A percentile compares a stretch with the other conserved stretches of the same genome.
Evolutionary conservation across 2,797 vertebrate species (phyloP).

Genomic region (Chelmon rostratus): DNA sequence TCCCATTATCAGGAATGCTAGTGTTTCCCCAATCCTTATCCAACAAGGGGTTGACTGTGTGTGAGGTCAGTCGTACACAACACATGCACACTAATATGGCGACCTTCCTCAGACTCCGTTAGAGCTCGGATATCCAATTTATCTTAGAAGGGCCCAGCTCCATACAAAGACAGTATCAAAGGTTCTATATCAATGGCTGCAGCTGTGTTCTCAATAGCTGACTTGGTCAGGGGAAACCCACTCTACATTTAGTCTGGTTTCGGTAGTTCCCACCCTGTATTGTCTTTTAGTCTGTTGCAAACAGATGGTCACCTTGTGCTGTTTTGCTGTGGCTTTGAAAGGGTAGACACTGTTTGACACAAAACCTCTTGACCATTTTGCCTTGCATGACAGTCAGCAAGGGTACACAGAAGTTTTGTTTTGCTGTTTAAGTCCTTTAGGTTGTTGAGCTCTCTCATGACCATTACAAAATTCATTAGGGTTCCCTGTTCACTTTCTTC

Average conservation of each 20-base stretch:
- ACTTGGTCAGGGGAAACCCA: conserved; percentile 44
- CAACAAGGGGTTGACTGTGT: conserved; percentile 49
- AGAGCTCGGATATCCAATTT: conserved; percentile 57
- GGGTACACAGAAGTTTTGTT: not conserved
- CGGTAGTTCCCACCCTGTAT: conserved; percentile 58
- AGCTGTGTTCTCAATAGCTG: conserved; percentile 52
- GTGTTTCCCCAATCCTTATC: conserved; percentile 27
- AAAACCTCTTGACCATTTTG: conserved; percentile 20
- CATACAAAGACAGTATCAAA: conserved; percentile 55
- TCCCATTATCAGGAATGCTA: conserved; percentile 30
- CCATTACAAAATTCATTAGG: not conserved
- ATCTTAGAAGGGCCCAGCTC: conserved; percentile 48
- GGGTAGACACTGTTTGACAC: not conserved
- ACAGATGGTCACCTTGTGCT: conserved; percentile 49
- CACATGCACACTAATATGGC: conserved; percentile 20
- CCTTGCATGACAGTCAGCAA: not conserved
- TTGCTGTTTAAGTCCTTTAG: not conserved
- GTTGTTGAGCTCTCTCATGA: conserved; percentile 3
- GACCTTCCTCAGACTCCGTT: conserved; percentile 39
- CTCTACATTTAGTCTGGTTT: conserved; percentile 59
- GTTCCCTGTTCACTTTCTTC: conserved; percentile 12
- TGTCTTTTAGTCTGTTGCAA: conserved; percentile 40
- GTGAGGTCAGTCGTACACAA: conserved; percentile 17
- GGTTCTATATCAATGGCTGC: conserved; percentile 44
- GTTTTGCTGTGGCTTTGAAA: conserved; percentile 38